Base-by-base conservation (phyloP, 2,888 invertebrate species). In the Petrolisthes cinctipes region DNA sequence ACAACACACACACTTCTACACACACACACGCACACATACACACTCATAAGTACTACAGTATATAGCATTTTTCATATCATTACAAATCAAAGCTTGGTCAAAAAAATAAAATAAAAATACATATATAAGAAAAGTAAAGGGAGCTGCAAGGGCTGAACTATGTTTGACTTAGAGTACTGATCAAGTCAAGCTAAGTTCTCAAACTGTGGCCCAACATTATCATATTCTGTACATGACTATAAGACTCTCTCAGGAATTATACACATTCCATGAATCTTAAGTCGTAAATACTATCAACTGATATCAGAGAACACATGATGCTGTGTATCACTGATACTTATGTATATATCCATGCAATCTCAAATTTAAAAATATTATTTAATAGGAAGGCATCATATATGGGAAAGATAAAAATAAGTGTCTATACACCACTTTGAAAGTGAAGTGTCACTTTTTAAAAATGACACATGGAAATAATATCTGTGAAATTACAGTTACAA, bases 401-500 rank as follows among this genome's bases (percentile, higher is more conserved):
- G 66, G 80, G 68, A 86, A 78, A 86, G 23, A 76, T 73, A 86
- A 86, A 79, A 57, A 86, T 83, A 82, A 79, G 71, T 86, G 75
- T 82, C 87, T 81, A 87, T 83, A 78, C 75, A 84, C 17, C 73
- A 84, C 81, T 84, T 87, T 80, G 66, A 73, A 83, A 81, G 83
- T 80, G 83, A 80, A 53, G 76, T 51, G 80, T 56, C 66, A 83
- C 79, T 87, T 83, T 87, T 87, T 87, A 23, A 82, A 86, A 86
- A 82, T 82, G 79, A 83, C 79, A 78, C 54, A 87, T 80, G 82
- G 78, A 87, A 83, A 54, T 57, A 81, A 73, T 81, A 81, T 83
- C 78, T 87, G 84, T 84, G 75, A 86, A 57, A 83, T 80, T 83
- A 84, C 61, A 87, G 81, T 81, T 81, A 87, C 83, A 87, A 83